These are phyloP conservation scores for Caranx melampygus DNA, from an alignment of 2,113 vertebrate species.

Conservation along the genomic window DNA sequence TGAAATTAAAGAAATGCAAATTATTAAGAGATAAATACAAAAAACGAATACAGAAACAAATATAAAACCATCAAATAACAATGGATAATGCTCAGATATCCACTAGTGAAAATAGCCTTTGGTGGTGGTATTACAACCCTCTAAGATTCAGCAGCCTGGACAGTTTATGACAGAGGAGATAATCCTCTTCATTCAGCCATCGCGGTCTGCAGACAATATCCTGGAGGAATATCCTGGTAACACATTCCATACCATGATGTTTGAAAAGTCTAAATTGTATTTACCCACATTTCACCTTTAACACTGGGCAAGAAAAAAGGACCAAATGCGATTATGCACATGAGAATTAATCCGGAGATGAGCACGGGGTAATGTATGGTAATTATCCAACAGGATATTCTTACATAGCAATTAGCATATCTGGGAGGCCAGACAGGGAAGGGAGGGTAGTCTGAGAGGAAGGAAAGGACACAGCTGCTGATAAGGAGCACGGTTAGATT, in stretches of 20 bases:
- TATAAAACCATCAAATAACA: constrained; percentile 58
- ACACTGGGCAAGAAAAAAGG: constrained; percentile 87
- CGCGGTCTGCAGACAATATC: constrained; percentile 70
- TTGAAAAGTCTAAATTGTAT: constrained; percentile 95
- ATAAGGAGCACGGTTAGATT: constrained; percentile 78
- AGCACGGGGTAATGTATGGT: constrained; percentile 95
- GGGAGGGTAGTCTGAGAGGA: constrained; percentile 79
- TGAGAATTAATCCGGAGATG: constrained; percentile 98
- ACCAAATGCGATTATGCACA: constrained; percentile 99
- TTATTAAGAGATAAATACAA: constrained; percentile 38
- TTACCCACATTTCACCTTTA: constrained; percentile 89
- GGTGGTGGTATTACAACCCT: constrained; percentile 65
- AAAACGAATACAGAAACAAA: constrained; percentile 42
- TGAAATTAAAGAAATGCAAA: neutral
- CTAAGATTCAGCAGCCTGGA: constrained; percentile 61
- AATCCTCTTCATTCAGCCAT: constrained; percentile 74
- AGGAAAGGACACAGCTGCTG: constrained; percentile 79
- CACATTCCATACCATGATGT: constrained; percentile 89
- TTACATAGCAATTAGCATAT: constrained; percentile 97
- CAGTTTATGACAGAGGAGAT: constrained; percentile 67
- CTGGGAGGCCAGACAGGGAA: constrained; percentile 92
- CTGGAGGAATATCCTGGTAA: constrained; percentile 65
- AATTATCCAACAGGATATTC: constrained; percentile 97
- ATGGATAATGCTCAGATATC: constrained; percentile 54
- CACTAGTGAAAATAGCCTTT: constrained; percentile 46